These are phyloP conservation scores for Zaprionus ornatus DNA, from an alignment of 1,140 invertebrate species.

Conservation along the genomic window DNA sequence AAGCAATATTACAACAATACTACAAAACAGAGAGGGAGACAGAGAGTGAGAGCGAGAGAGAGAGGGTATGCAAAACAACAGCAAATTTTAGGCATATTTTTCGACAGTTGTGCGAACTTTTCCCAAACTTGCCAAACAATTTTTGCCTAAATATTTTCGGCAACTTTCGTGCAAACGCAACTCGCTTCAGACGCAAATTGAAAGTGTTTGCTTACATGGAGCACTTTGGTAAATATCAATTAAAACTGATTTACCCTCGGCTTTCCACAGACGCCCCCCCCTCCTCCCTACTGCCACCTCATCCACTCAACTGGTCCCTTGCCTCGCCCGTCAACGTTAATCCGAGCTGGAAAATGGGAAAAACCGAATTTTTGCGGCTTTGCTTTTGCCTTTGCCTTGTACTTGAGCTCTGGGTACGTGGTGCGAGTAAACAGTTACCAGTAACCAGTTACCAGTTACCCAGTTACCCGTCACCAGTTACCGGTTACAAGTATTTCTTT, in stretches of 20 bases:
- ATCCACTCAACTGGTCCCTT: background rate
- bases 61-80: background rate
- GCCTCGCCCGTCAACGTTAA: constrained; percentile 47
- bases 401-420: constrained; percentile 38
- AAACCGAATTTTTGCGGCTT: constrained; percentile 58
- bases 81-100: background rate
- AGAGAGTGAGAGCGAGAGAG: background rate
- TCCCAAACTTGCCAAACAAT: background rate
- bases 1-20: constrained; percentile 17
- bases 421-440: constrained; percentile 7
- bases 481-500: constrained; percentile 15
- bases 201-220: constrained; percentile 78
- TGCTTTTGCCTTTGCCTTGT: constrained; percentile 48
- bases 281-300: background rate
- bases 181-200: constrained; percentile 59
- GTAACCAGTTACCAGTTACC: background rate
- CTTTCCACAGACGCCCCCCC: background rate
- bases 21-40: background rate
- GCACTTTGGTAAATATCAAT: constrained; percentile 82
- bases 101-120: background rate
- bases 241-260: constrained; percentile 74
- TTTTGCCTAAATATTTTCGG: constrained; percentile 4
- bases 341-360: constrained; percentile 52
- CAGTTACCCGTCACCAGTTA: constrained; percentile 7
- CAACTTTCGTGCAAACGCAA: constrained; percentile 41